Evolutionary conservation across 2,113 vertebrate species (phyloP), one percentile per base, ranked within the genome.

Genomic region (Meleagris gallopavo): DNA sequence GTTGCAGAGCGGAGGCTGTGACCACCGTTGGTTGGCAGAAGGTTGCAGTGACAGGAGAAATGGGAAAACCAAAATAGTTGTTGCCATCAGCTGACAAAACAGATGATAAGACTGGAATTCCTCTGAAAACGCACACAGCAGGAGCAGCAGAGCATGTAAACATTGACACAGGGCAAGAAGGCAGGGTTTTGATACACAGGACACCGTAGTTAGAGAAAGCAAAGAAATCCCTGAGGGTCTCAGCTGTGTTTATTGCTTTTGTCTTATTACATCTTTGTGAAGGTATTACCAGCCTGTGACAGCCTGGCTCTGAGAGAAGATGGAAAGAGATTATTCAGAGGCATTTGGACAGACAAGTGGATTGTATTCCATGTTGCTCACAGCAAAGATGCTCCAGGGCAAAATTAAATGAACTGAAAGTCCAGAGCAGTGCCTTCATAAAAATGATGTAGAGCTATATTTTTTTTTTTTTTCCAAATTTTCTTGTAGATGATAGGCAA

Each of bases 401-500:
- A 93, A 95, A 89, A 95, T 94, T 90, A 95, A 95, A 95, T 86
- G 65, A 93, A 90, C 86, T 90, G 50, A 55, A 88, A 89, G 77
- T 87, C 88, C 80, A 74, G 90, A 46, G 74, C 90, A 86, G 25
- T n/a, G 57, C 60, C 69, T 95, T 89, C 57, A 55, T 92, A 93
- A 93, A 92, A 89, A 76, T 93, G 90, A 94, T 87, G 54, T 73
- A 92, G 48, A 87, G 76, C 58, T 65, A 1, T 66, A 11, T 83
- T 43, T 6, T 50, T 24, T 50, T 50, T 64, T 80, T 93, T 76
- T 80, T 71, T n/a, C n/a, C 58, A 73, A 1, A 50, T 88, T 85
- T 81, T 79, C 65, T 14, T 67, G 10, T 1, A 72, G 29, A 48
- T 74, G 15, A 52, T 64, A 89, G 71, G 54, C 61, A 90, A 89